phyloP scores from a whole-genome alignment of 2,797 vertebrate genomes.

The Malacoctenus gilli region DNA sequence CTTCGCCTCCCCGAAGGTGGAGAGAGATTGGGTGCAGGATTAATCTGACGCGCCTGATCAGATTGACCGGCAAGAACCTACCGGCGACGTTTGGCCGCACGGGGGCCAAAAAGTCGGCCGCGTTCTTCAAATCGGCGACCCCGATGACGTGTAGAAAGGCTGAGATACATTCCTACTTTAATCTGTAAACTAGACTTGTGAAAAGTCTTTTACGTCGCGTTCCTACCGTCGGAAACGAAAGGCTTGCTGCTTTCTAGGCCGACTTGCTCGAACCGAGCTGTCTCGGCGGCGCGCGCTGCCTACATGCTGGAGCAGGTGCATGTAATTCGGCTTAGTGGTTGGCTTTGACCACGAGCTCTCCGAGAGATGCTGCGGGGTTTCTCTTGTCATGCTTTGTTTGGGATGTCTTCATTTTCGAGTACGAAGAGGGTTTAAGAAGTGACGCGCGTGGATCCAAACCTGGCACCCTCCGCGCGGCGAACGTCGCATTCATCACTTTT shows the following conservation, averaged over 20 bases:
- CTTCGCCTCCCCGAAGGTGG: conserved; percentile 29
- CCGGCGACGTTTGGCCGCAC: background rate
- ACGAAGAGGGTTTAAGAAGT: conserved; percentile 24
- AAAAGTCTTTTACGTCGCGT: too few relatives aligned
- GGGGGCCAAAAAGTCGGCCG: background rate
- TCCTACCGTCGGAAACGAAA: too few relatives aligned
- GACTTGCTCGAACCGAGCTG: too few relatives aligned
- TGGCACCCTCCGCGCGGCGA: background rate
- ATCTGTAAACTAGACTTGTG: too few relatives aligned
- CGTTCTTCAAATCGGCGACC: conserved; percentile 1
- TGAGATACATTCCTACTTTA: too few relatives aligned
- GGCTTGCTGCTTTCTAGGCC: too few relatives aligned
- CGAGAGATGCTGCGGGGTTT: conserved; percentile 75
- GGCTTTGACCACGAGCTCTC: conserved; percentile 82
- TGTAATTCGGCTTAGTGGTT: conserved; percentile 58
- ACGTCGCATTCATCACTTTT: conserved; percentile 39
- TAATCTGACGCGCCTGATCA: conserved; percentile 29
- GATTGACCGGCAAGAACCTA: conserved; percentile 26
- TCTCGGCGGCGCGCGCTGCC: too few relatives aligned
- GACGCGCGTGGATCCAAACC: conserved; percentile 50
- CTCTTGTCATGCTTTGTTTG: conserved; percentile 42
- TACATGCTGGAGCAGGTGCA: background rate
- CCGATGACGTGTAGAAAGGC: too few relatives aligned
- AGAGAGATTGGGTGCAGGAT: conserved; percentile 49
- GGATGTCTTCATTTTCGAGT: conserved; percentile 44